Conservation (phyloP, 2,888 invertebrate species). For the Drosophila siamana region DNA sequence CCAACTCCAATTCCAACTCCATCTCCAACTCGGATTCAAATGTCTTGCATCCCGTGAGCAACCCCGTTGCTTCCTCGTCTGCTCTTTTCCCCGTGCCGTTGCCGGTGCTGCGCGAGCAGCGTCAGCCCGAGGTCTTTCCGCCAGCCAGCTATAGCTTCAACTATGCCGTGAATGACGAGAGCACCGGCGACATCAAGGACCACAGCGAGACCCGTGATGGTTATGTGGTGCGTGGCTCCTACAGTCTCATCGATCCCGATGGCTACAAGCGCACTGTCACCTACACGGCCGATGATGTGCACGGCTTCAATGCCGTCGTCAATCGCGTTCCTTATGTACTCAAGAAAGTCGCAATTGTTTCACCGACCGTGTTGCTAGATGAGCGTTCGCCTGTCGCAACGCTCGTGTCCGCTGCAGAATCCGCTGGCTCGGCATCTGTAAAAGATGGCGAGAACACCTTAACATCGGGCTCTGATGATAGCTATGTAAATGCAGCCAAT, state of each 20-base stretch:
- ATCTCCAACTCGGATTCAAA: too few relatives aligned
- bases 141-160: constrained; percentile 84
- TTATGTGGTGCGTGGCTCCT: constrained; percentile 86
- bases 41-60: constrained; percentile 35
- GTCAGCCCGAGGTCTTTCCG: constrained; percentile 60
- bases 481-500: constrained; percentile 55
- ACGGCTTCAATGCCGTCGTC: constrained; percentile 87
- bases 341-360: constrained; percentile 37
- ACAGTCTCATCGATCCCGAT: constrained; percentile 86
- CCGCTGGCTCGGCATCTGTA: neutral
- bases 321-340: constrained; percentile 84
- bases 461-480: constrained; percentile 44
- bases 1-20: too few relatives aligned
- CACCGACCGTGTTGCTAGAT: constrained; percentile 24
- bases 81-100: constrained; percentile 37
- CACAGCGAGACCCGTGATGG: constrained; percentile 86
- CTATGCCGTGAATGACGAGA: constrained; percentile 85
- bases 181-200: constrained; percentile 86
- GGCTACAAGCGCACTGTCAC: constrained; percentile 86
- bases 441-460: constrained; percentile 3
- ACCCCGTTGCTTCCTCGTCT: constrained; percentile 22
- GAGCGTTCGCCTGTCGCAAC: constrained; percentile 36
- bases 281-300: constrained; percentile 86
- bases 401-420: neutral
- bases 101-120: constrained; percentile 39